Conservation (phyloP, 2,888 invertebrate species). For the Trichopria drosophilae region DNA sequence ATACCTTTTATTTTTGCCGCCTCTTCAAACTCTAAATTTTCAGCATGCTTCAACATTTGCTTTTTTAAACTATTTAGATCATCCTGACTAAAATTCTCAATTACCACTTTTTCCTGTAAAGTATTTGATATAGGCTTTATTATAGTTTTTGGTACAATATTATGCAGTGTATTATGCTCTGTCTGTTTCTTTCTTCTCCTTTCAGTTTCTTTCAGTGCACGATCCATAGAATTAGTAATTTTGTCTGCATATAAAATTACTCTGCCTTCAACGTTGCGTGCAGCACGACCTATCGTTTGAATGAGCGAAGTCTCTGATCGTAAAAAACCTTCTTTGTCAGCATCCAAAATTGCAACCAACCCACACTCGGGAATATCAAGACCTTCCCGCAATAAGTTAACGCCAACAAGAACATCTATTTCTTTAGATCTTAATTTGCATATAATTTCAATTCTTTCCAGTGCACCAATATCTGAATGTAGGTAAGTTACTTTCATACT, state of each 20-base stretch:
- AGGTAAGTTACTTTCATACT: slow-evolving; percentile 18
- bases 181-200: slow-evolving; percentile 14
- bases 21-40: slow-evolving; percentile 20
- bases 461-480: slow-evolving; percentile 20
- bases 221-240: slow-evolving; percentile 16
- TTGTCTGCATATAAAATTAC: slow-evolving; percentile 25
- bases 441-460: slow-evolving; percentile 23
- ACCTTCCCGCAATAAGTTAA: slow-evolving; percentile 27
- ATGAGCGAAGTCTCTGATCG: slow-evolving; percentile 18
- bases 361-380: slow-evolving; percentile 25
- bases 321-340: slow-evolving; percentile 28
- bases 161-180: slow-evolving; percentile 22
- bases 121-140: slow-evolving; percentile 18
- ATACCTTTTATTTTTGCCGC: slow-evolving; percentile 18
- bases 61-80: slow-evolving; percentile 14
- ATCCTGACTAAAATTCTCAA: slow-evolving; percentile 7
- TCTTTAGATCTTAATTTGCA: slow-evolving; percentile 10
- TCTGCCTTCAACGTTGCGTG: slow-evolving; percentile 20
- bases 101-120: slow-evolving; percentile 16
- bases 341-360: slow-evolving; percentile 25
- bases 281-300: slow-evolving; percentile 28
- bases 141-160: slow-evolving; percentile 23
- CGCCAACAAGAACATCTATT: slow-evolving; percentile 22
- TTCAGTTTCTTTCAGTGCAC: slow-evolving; percentile 15
- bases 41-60: slow-evolving; percentile 16